A percentile compares a stretch with the other conserved stretches of the same genome.
phyloP scores from a whole-genome alignment of 37 sponge, comb jelly and placozoan genomes.

The Haliclona indistincta region DNA sequence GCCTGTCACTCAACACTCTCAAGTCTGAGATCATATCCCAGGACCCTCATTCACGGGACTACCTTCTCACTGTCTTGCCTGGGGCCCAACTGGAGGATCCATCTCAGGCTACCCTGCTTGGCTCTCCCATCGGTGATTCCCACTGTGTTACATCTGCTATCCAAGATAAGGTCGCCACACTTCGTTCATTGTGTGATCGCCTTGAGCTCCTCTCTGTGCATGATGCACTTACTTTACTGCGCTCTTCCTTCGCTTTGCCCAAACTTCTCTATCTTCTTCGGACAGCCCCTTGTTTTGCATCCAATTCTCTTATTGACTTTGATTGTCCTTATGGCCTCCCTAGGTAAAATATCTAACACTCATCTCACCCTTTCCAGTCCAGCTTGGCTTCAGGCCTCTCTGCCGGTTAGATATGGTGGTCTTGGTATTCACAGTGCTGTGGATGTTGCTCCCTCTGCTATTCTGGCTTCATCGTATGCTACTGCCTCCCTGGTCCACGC shows the following conservation, averaged over 20 bases:
- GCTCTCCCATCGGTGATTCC: constrained; percentile 1
- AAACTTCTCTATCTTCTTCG: no score
- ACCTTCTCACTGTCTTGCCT: no score
- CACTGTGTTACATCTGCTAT: background rate
- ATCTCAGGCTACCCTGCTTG: background rate
- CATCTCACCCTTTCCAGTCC: constrained; percentile 4
- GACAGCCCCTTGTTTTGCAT: no score
- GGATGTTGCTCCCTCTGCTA: constrained; percentile 40
- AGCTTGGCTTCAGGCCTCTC: constrained; percentile 42
- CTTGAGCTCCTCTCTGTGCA: constrained; percentile 23
- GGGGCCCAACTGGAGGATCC: background rate
- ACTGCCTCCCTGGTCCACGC: constrained; percentile 11
- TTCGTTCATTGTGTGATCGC: background rate
- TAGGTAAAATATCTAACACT: constrained; percentile 18
- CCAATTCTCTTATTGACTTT: no score
- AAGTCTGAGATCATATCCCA: constrained; percentile 8
- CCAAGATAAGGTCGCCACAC: no score
- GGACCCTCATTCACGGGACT: no score
- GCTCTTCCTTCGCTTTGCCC: constrained; percentile 42
- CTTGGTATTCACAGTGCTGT: constrained; percentile 41
- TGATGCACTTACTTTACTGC: constrained; percentile 33
- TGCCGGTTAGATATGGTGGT: constrained; percentile 33
- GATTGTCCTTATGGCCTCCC: no score
- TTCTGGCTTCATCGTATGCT: constrained; percentile 45
- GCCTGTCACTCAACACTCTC: background rate